These are phyloP conservation scores for Luperina nickerlii DNA, from an alignment of 2,888 invertebrate species.

Conservation along the genomic window DNA sequence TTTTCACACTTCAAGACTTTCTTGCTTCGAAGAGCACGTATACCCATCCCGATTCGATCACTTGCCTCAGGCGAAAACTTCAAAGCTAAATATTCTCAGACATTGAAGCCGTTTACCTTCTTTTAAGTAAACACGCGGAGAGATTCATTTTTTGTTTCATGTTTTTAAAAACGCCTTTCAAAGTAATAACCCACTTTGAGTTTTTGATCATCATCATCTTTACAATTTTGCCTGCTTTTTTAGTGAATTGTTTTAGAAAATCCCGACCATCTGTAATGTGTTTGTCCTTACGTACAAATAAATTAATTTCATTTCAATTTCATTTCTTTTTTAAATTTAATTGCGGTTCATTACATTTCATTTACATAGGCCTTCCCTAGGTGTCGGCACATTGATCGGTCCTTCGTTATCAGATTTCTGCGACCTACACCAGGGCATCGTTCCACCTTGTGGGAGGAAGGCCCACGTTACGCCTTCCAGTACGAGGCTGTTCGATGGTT, in stretches of 20 bases:
- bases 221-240: too few relatives aligned
- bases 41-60: slow-evolving; percentile 30
- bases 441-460: background rate
- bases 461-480: too few relatives aligned
- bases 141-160: slow-evolving; percentile 1
- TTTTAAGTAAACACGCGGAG: slow-evolving; percentile 16
- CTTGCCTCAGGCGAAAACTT: slow-evolving; percentile 44
- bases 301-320: too few relatives aligned
- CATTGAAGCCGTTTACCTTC: slow-evolving; percentile 37
- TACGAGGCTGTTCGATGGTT: background rate
- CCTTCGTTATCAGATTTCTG: background rate
- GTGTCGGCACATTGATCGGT: background rate
- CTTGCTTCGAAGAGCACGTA: slow-evolving; percentile 33
- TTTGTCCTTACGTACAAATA: too few relatives aligned
- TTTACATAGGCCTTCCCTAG: background rate
- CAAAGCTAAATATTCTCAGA: slow-evolving; percentile 51
- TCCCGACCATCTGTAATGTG: too few relatives aligned
- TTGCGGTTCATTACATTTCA: too few relatives aligned
- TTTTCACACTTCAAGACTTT: slow-evolving; percentile 48
- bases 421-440: background rate
- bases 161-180: background rate
- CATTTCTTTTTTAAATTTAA: too few relatives aligned
- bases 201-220: background rate
- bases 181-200: background rate
- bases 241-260: too few relatives aligned